These are phyloP conservation scores for Drosophila subsilvestris DNA, from an alignment of 2,888 invertebrate genomes.

Conservation along the genomic window DNA sequence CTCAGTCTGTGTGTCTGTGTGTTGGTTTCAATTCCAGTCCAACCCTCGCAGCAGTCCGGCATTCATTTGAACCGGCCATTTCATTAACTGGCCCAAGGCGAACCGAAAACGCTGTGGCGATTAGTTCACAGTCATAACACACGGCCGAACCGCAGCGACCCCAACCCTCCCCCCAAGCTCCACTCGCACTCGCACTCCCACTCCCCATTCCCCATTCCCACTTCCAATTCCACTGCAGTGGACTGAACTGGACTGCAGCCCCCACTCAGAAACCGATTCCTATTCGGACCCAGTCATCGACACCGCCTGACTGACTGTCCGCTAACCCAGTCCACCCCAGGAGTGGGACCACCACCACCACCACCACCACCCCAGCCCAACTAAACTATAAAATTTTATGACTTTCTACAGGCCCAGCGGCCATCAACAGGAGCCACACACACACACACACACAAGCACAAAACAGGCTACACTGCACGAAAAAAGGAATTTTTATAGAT, in stretches of 20 bases:
- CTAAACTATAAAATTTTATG: constrained; percentile 76
- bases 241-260: constrained; percentile 1
- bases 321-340: background rate
- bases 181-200: background rate
- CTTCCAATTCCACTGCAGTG: background rate
- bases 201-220: background rate
- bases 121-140: constrained; percentile 78
- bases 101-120: constrained; percentile 70
- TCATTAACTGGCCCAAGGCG: constrained; percentile 70
- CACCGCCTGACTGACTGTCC: constrained; percentile 14
- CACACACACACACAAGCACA: constrained; percentile 25
- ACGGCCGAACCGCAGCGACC: constrained; percentile 36
- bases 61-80: constrained; percentile 59
- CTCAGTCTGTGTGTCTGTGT: background rate
- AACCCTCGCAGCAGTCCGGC: constrained; percentile 1
- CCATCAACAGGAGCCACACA: constrained; percentile 9
- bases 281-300: background rate
- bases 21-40: background rate
- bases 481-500: too few species aligned
- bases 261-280: background rate
- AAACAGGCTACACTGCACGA: background rate
- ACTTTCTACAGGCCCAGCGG: constrained; percentile 61
- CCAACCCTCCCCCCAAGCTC: background rate
- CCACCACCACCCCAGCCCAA: constrained; percentile 31
- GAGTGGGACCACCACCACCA: too few species aligned